These are phyloP conservation scores for Gila orcuttii DNA, from an alignment of 2,113 vertebrate species.

Conservation along the genomic window DNA sequence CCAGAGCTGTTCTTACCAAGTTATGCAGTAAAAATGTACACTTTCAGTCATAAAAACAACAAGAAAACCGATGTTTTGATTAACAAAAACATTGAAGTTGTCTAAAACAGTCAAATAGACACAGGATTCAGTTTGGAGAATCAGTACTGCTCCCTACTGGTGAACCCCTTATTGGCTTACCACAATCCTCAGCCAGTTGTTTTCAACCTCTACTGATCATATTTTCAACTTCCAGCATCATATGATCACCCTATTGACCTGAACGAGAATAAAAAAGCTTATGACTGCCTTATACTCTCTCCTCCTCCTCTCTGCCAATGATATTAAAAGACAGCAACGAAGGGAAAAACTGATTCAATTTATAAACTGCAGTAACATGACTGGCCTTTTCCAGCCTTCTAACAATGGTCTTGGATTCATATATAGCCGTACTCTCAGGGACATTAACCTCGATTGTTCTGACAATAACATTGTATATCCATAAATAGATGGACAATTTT, in stretches of 20 bases:
- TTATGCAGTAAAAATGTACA: not conserved
- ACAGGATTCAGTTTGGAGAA: not conserved
- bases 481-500: constrained; percentile 16
- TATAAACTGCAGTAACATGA: constrained; percentile 18
- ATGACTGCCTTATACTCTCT: constrained; percentile 32
- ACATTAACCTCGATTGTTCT: constrained; percentile 1
- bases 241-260: constrained; percentile 7
- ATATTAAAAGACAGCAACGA: constrained; percentile 49
- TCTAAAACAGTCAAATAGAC: not conserved
- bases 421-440: not conserved
- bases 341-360: constrained; percentile 5
- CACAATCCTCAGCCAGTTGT: not conserved
- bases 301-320: constrained; percentile 13
- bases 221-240: constrained; percentile 28
- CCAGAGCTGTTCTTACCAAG: not conserved
- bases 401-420: constrained; percentile 30
- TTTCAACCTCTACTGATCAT: not conserved
- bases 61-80: not conserved
- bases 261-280: constrained; percentile 9
- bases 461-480: constrained; percentile 9
- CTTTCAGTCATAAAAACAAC: not conserved
- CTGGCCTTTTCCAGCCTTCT: constrained; percentile 1
- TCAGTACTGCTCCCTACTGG: constrained; percentile 44
- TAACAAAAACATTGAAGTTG: not conserved
- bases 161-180: not conserved